Base-by-base conservation (phyloP, 2,888 invertebrate genomes). In the Limnephilus auricula region DNA sequence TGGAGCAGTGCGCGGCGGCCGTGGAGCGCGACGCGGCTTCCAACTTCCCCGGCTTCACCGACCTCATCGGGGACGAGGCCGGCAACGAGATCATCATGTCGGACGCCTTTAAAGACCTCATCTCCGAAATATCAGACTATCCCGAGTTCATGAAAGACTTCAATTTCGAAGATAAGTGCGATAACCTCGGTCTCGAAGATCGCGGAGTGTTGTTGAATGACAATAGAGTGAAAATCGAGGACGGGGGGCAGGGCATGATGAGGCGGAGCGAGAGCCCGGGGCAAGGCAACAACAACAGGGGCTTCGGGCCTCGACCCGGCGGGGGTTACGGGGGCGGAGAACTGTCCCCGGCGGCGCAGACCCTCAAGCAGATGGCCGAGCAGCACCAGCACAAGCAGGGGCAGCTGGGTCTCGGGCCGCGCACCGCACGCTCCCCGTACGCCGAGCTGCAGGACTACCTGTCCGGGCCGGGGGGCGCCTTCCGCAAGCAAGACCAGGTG, bases 341-440 rank as follows among this genome's bases (percentile, higher is more conserved):
- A 94, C 96, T 98, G 94, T 98, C 98, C 92, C 98, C 99, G 37
- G 99, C 99, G 0, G 99, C 99, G 88, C 99, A 99, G 95, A 99
- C 99, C 0, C 96, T 99, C 90, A 99, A 99, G 94, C 99, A 99
- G 94, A 99, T 99, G 99, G 99, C 99, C 79, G 99, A 99, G 94
- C 99, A 99, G 95, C 99, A 99, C 95, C 99, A 99, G 95, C 98
- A 98, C 95, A 98, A 98, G 94, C 97, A 96, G 93, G 96, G 97
- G 94, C 97, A 97, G 2, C 95, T 97, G 78, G 94, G 96, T 95
- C 94, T 94, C 94, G 94, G 96, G 95, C 94, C 94, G 94, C 93
- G 94, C 2, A 94, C 94, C 2, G 94, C 94, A 93, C 94, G 95
- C 40, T 94, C 94, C 87, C 94, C 95, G 31, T 93, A 93, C 90